Evolutionary conservation across 2,113 vertebrate genomes (phyloP), one percentile per base, ranked within the genome.

Genomic region (Epinephelus moara): DNA sequence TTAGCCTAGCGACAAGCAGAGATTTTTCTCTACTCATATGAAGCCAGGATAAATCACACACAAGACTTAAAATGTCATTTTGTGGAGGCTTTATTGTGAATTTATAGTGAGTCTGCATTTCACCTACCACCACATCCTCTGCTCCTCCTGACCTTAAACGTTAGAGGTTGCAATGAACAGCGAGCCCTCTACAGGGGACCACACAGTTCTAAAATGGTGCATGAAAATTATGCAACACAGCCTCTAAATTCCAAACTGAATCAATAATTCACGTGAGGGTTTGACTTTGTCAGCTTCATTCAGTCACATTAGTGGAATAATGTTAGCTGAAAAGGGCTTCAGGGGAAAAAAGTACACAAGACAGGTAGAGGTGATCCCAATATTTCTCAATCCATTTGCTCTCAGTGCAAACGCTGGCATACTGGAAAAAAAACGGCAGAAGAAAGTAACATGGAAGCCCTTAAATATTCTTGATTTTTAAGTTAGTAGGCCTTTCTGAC

Each of bases 261-360:
- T 80, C 18, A 73, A 27, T 73, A 50, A 81, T 81, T 81, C 10
- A 81, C 11, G 61, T 10, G 23, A 27, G 30, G 27, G 53, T 53
- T 68, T 67, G 53, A 66, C 42, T 42, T 67, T 81, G 45, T 60
- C 55, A 23, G 19, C 47, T 55, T 55, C 23, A 23, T 61, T 81
- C 71, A 75, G 33, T 33, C 33, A 18, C 56, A 21, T 14, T 3
- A 57, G 17, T 21, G 17, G 27, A 56, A 57, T 6, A 19, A 14
- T 25, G 72, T 63, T 40, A 53, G 18, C 40, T 17, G 40, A 37
- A 40, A 61, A 47, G 14, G 19, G 19, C 63, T 19, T 18, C 4
- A 4, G 57, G 21, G 37, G 2, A 13, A 11, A 18, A 12, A 21
- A 42, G 21, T 56, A 18, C 17, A 9, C 68, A 15, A 25, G n/a